Conservation (phyloP, 1,140 invertebrate genomes). For the Eriosoma lanigerum region DNA sequence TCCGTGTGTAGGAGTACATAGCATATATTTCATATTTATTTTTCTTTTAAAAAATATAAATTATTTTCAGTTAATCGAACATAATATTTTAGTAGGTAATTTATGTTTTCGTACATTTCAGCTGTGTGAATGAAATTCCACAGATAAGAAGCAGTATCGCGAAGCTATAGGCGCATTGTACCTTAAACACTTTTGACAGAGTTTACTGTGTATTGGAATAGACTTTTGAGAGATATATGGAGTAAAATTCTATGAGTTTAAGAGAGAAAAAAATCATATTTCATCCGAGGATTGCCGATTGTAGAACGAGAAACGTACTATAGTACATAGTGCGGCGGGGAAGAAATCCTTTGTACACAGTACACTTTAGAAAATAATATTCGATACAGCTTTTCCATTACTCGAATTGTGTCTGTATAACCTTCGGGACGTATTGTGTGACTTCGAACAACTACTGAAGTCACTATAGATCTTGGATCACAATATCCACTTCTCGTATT, state of each 20-base stretch:
- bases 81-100: too few relatives aligned
- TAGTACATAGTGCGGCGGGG: too few relatives aligned
- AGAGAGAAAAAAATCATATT: not conserved
- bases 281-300: conserved; percentile 1
- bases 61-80: too few relatives aligned
- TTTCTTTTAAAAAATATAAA: too few relatives aligned
- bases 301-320: not conserved
- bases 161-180: not conserved
- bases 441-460: not conserved
- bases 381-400: conserved; percentile 37
- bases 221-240: not conserved
- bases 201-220: not conserved
- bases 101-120: too few relatives aligned
- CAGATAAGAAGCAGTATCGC: not conserved
- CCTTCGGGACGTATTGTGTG: conserved; percentile 15
- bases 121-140: not conserved
- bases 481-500: not conserved
- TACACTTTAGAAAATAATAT: conserved; percentile 24
- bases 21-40: too few relatives aligned
- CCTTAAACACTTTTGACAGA: not conserved
- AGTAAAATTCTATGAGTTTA: not conserved
- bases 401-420: conserved; percentile 23
- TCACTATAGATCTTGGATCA: not conserved
- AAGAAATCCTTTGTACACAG: conserved; percentile 1
- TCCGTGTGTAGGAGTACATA: too few relatives aligned